Evolutionary conservation across 2,113 vertebrate species (phyloP).

Genomic region (Xenopus borealis): DNA sequence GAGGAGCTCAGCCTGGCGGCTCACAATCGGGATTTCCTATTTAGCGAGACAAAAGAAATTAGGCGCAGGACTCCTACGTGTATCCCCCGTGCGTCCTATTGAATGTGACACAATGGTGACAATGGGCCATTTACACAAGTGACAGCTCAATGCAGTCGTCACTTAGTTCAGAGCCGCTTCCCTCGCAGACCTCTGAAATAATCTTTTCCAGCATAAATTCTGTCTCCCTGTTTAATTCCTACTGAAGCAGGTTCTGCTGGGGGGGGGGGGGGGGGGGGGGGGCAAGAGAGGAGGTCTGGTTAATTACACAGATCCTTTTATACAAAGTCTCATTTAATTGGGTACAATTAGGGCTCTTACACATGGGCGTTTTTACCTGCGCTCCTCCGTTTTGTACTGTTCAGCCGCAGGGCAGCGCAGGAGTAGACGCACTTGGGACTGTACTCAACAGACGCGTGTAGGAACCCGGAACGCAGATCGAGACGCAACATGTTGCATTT

Average conservation of each 20-base stretch:
- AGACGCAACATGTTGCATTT: too few relatives aligned
- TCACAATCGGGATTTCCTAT: constrained; percentile 19
- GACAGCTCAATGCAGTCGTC: constrained; percentile 24
- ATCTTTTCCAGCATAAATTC: constrained; percentile 15
- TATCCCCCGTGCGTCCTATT: not conserved
- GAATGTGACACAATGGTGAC: constrained; percentile 31
- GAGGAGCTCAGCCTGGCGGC: not conserved
- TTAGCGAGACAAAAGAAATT: constrained; percentile 6
- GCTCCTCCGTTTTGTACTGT: too few relatives aligned
- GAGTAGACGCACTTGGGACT: too few relatives aligned
- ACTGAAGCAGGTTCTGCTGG: not conserved
- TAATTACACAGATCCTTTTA: too few relatives aligned
- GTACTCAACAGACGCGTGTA: too few relatives aligned
- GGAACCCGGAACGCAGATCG: too few relatives aligned
- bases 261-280: too few relatives aligned
- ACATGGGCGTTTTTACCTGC: too few relatives aligned
- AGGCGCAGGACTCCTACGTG: constrained; percentile 1
- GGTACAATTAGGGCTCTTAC: too few relatives aligned
- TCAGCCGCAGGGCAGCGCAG: too few relatives aligned
- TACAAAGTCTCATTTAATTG: too few relatives aligned
- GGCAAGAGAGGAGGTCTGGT: too few relatives aligned
- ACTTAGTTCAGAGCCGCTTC: not conserved
- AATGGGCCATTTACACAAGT: constrained; percentile 19
- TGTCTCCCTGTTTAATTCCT: constrained; percentile 21
- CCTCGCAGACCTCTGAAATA: constrained; percentile 12